These are phyloP conservation scores for Oopsacas minuta DNA, from an alignment of 37 sponge, comb jelly and placozoan species.

Conservation along the genomic window DNA sequence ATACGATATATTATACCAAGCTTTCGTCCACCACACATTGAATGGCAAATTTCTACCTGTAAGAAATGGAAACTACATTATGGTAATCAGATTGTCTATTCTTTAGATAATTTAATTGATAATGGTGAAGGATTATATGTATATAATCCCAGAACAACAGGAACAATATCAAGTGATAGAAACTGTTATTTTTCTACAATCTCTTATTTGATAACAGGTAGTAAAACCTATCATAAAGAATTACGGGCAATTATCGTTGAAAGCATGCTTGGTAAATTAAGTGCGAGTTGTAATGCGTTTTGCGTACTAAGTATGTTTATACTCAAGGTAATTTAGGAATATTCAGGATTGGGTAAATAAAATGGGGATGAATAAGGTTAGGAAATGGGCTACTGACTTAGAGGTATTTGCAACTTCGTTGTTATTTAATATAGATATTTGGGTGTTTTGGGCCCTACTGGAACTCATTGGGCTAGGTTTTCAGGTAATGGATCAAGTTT, in stretches of 20 bases:
- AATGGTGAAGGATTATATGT: neutral
- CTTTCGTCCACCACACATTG: neutral
- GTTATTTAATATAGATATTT: slow-evolving; percentile 13
- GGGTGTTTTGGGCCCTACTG: neutral
- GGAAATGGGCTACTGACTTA: neutral
- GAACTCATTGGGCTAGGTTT: neutral
- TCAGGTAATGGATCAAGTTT: neutral
- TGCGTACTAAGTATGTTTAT: neutral
- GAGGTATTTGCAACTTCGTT: neutral
- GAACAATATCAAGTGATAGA: neutral
- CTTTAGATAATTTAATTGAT: neutral
- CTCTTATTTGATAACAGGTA: neutral
- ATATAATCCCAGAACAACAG: neutral
- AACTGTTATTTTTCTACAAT: neutral
- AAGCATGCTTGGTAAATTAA: neutral
- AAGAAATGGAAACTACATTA: neutral
- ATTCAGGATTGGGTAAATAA: neutral
- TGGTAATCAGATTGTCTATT: neutral
- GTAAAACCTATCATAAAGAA: neutral
- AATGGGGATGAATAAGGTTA: neutral
- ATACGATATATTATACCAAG: neutral
- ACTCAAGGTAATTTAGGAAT: neutral
- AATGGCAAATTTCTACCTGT: neutral
- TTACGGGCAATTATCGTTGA: neutral
- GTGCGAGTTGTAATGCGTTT: neutral